phyloP scores from a whole-genome alignment of 2,113 vertebrate genomes.

The Mirounga angustirostris region DNA sequence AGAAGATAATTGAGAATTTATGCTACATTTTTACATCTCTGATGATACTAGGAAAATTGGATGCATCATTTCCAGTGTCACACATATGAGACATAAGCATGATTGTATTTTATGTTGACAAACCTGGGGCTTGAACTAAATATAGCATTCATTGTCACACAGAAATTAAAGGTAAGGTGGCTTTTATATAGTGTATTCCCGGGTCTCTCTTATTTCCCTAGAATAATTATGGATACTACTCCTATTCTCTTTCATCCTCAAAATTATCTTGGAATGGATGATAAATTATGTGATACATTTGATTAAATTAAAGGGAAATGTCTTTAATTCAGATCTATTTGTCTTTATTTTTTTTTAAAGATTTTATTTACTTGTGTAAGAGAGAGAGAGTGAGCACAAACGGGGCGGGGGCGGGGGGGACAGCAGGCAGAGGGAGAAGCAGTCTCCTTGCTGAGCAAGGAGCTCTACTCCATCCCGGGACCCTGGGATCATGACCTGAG shows the following conservation, averaged over 20 bases:
- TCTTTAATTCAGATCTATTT: not conserved
- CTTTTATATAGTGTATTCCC: not conserved
- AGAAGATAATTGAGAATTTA: not conserved
- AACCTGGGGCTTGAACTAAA: not conserved
- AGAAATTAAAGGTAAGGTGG: not conserved
- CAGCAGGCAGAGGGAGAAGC: not conserved
- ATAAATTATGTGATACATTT: not conserved
- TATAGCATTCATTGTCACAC: not conserved
- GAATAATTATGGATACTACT: not conserved
- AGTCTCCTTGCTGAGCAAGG: not conserved
- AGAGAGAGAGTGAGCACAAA: not conserved
- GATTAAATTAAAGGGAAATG: not conserved
- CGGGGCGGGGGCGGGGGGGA: too few relatives aligned
- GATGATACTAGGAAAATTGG: not conserved
- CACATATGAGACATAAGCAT: not conserved
- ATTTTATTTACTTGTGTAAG: not conserved
- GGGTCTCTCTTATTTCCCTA: not conserved
- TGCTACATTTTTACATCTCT: not conserved
- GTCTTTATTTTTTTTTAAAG: not conserved
- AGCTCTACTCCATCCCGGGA: not conserved
- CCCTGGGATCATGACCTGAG: not conserved
- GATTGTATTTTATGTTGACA: not conserved
- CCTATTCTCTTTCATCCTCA: not conserved
- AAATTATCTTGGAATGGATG: not conserved
- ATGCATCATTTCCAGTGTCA: not conserved